Evolutionary conservation across 1,140 invertebrate genomes (phyloP).

Genomic region (Papilio xuthus): DNA sequence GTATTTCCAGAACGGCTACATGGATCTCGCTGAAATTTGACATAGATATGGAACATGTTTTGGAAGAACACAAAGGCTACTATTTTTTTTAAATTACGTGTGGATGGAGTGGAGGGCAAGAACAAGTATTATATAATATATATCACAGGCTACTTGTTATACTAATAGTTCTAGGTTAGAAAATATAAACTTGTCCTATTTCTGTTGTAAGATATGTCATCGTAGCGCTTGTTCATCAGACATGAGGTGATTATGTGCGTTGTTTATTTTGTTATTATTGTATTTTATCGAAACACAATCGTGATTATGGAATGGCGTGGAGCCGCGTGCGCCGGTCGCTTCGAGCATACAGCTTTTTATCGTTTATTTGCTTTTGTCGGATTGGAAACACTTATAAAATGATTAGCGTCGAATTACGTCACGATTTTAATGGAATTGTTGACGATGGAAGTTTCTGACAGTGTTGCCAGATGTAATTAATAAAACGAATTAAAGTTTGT

Average conservation of each 20-base stretch:
- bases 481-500: background rate
- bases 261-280: slow-evolving; percentile 80
- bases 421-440: slow-evolving; percentile 32
- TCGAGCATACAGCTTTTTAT: slow-evolving; percentile 50
- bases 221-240: slow-evolving; percentile 59
- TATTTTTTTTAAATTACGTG: too few species aligned
- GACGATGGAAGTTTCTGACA: background rate
- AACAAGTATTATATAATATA: too few species aligned
- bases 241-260: slow-evolving; percentile 75
- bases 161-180: background rate
- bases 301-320: slow-evolving; percentile 69
- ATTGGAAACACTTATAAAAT: slow-evolving; percentile 46
- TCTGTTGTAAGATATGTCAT: slow-evolving; percentile 40
- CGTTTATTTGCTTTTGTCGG: slow-evolving; percentile 47
- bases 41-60: too few species aligned
- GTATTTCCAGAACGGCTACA: too few species aligned
- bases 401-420: slow-evolving; percentile 40
- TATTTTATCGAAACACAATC: slow-evolving; percentile 80
- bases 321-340: slow-evolving; percentile 54
- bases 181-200: slow-evolving; percentile 7
- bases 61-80: too few species aligned
- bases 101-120: too few species aligned
- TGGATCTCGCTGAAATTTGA: too few species aligned
- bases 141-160: background rate
- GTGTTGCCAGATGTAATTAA: slow-evolving; percentile 6